phyloP scores from a whole-genome alignment of 2,797 vertebrate species.

The Taeniopygia guttata region DNA sequence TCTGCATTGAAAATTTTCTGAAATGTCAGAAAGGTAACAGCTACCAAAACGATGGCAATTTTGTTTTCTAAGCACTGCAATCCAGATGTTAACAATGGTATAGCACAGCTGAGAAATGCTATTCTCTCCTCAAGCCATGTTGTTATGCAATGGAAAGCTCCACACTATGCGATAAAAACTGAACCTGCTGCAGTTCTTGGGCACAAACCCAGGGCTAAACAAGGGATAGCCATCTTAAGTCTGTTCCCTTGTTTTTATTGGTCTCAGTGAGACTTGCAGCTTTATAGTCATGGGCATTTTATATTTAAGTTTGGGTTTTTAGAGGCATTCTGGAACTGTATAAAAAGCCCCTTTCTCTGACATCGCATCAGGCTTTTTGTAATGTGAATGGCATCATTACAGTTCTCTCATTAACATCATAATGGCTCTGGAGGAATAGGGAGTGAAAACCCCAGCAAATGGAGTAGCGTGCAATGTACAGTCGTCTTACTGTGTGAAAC shows the following conservation, averaged over 20 bases:
- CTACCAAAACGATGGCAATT: not conserved
- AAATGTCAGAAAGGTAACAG: not conserved
- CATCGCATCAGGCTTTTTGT: conserved; percentile 48
- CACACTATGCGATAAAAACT: not conserved
- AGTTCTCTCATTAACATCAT: conserved; percentile 65
- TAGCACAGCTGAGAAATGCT: not conserved
- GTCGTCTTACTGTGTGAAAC: conserved; percentile 25
- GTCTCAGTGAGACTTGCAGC: conserved; percentile 2
- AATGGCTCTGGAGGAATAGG: conserved; percentile 58
- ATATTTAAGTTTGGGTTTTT: conserved; percentile 57
- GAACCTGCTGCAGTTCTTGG: not conserved
- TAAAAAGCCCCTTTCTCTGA: conserved; percentile 66
- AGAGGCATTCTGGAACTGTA: conserved; percentile 49
- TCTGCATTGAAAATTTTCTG: not conserved
- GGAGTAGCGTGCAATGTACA: conserved; percentile 27
- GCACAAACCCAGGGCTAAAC: not conserved
- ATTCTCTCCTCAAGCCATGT: not conserved
- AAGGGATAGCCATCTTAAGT: not conserved
- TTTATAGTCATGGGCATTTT: conserved; percentile 33
- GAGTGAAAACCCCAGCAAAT: conserved; percentile 63
- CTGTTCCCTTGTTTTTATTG: not conserved
- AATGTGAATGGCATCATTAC: conserved; percentile 70
- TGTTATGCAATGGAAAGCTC: not conserved
- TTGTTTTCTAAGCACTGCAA: not conserved
- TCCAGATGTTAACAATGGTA: conserved; percentile 14